phyloP scores from a whole-genome alignment of 2,888 invertebrate species.

The Atethmia centrago region DNA sequence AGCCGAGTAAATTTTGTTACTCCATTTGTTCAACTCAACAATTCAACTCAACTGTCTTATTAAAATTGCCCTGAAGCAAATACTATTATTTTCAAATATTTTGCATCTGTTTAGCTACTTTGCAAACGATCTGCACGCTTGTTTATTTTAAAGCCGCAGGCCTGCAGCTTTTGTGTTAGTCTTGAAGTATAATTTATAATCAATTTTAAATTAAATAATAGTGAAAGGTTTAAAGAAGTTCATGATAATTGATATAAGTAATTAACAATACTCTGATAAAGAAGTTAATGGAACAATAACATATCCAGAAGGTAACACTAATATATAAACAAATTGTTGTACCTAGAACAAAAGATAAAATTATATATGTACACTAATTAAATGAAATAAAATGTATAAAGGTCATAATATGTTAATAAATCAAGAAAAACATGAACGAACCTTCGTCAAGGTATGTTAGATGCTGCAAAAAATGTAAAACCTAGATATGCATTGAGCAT shows the following conservation, averaged over 20 bases:
- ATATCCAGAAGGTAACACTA: conserved; percentile 3
- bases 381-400: conserved; percentile 1
- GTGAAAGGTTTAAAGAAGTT: neutral
- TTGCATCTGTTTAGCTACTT: neutral
- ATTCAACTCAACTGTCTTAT: neutral
- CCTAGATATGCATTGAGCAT: conserved; percentile 74
- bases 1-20: neutral
- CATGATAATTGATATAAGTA: neutral
- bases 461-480: conserved; percentile 65
- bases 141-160: neutral
- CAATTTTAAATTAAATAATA: neutral
- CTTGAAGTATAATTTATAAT: neutral
- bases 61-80: neutral
- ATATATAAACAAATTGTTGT: conserved; percentile 22
- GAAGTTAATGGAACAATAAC: neutral
- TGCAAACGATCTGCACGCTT: neutral
- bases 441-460: conserved; percentile 30
- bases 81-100: neutral
- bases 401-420: conserved; percentile 3
- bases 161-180: too few species aligned
- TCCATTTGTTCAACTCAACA: neutral
- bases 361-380: neutral
- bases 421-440: conserved; percentile 19
- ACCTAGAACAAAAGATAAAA: conserved; percentile 6
- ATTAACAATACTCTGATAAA: neutral